Percentiles rank a stretch among this genome's conserved stretches.
phyloP scores from a whole-genome alignment of 2,113 vertebrate species.

The Anser cygnoides region DNA sequence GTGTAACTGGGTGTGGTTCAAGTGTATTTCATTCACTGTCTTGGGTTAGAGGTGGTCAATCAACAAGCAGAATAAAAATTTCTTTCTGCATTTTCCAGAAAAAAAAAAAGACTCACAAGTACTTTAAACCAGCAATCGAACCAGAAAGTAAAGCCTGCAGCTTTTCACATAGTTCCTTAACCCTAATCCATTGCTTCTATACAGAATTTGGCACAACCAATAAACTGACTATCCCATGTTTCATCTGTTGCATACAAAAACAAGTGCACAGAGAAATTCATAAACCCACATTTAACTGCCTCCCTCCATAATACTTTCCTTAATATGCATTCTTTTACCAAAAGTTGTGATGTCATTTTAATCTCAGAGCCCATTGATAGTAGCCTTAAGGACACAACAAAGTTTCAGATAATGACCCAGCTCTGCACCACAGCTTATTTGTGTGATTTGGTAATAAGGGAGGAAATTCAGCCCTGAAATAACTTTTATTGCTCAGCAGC shows the following conservation, averaged over 20 bases:
- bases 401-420: background rate
- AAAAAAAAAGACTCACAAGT: background rate
- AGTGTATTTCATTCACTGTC: slow-evolving; percentile 28
- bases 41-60: slow-evolving; percentile 52
- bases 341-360: background rate
- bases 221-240: background rate
- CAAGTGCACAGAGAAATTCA: background rate
- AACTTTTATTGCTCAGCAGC: background rate
- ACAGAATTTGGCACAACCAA: background rate
- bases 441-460: background rate
- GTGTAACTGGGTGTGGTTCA: slow-evolving; percentile 31
- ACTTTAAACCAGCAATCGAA: slow-evolving; percentile 7
- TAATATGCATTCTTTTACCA: background rate
- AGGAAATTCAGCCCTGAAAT: background rate
- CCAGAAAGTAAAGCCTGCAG: background rate
- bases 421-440: background rate
- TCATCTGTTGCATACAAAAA: background rate
- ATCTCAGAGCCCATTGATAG: background rate
- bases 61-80: slow-evolving; percentile 46
- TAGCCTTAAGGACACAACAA: background rate
- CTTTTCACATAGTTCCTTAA: background rate
- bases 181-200: background rate
- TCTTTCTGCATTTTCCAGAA: slow-evolving; percentile 10
- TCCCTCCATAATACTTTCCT: background rate
- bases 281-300: background rate